Percentiles rank a stretch among this genome's conserved stretches.
Evolutionary conservation across 1,140 invertebrate species (phyloP).

Genomic region (Luehdorfia chinensis): DNA sequence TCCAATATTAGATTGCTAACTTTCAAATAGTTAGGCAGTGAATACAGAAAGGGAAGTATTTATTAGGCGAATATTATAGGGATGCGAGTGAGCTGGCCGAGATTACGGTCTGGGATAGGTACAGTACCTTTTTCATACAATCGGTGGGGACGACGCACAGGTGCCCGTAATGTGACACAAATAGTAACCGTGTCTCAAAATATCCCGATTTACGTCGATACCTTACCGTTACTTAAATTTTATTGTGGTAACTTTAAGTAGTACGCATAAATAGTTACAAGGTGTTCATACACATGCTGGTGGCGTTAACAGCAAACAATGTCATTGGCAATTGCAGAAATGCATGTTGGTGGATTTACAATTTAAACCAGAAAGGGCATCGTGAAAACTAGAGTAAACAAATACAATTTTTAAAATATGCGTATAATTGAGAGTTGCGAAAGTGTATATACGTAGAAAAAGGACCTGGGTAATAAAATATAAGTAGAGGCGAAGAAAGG

Average conservation of each 20-base stretch:
- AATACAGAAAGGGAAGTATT: slow-evolving; percentile 59
- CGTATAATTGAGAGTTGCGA: too few relatives aligned
- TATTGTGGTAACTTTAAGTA: too few relatives aligned
- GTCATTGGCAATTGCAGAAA: too few relatives aligned
- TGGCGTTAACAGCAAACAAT: too few relatives aligned
- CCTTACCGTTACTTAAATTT: slow-evolving; percentile 11
- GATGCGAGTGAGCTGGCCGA: slow-evolving; percentile 48
- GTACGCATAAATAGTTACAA: too few relatives aligned
- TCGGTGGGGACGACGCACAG: slow-evolving; percentile 47
- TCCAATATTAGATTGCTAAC: slow-evolving; percentile 58
- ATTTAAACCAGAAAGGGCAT: too few relatives aligned
- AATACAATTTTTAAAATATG: too few relatives aligned
- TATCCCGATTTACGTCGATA: slow-evolving; percentile 16
- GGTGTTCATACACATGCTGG: too few relatives aligned
- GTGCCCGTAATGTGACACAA: slow-evolving; percentile 58
- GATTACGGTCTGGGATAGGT: slow-evolving; percentile 46
- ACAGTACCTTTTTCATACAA: slow-evolving; percentile 52
- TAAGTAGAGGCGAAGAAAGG: slow-evolving; percentile 56
- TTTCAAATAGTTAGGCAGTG: slow-evolving; percentile 45
- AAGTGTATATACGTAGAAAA: too few relatives aligned
- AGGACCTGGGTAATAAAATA: slow-evolving; percentile 48
- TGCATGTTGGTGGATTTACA: too few relatives aligned
- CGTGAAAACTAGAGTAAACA: too few relatives aligned
- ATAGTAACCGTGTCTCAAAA: slow-evolving; percentile 32
- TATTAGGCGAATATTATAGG: slow-evolving; percentile 64